Conservation (phyloP, 2,888 invertebrate genomes). For the Leistus spinibarbis region DNA sequence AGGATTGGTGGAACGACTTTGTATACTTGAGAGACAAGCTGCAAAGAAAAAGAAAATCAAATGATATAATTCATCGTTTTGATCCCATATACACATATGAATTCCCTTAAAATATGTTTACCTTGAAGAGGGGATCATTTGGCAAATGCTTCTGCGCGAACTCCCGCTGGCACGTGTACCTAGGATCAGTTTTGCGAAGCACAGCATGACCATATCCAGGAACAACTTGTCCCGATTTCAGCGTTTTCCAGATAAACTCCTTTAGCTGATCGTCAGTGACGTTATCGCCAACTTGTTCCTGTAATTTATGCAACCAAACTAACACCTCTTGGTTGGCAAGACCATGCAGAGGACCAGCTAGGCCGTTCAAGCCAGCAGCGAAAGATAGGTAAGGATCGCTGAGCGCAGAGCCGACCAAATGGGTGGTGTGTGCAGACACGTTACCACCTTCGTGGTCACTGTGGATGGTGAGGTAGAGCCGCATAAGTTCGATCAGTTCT, state of each 20-base stretch:
- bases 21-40: conserved; percentile 87
- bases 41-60: conserved; percentile 46
- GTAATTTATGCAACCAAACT: conserved; percentile 91
- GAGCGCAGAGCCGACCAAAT: conserved; percentile 91
- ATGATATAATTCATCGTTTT: no score
- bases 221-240: conserved; percentile 95
- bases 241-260: conserved; percentile 97
- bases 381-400: conserved; percentile 94
- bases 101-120: conserved; percentile 47
- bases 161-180: conserved; percentile 91
- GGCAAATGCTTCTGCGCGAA: conserved; percentile 94
- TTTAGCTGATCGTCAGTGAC: conserved; percentile 90
- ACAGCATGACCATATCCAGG: conserved; percentile 98
- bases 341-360: conserved; percentile 95
- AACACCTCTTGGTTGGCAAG: conserved; percentile 96
- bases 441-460: conserved; percentile 97
- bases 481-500: conserved; percentile 87
- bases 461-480: conserved; percentile 92
- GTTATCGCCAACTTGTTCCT: conserved; percentile 82
- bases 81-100: not conserved
- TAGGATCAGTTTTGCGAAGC: conserved; percentile 91
- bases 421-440: conserved; percentile 93
- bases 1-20: conserved; percentile 92
- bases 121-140: conserved; percentile 87
- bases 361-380: conserved; percentile 90